phyloP scores from a whole-genome alignment of 2,888 invertebrate genomes.

The Hetaerina titia region DNA sequence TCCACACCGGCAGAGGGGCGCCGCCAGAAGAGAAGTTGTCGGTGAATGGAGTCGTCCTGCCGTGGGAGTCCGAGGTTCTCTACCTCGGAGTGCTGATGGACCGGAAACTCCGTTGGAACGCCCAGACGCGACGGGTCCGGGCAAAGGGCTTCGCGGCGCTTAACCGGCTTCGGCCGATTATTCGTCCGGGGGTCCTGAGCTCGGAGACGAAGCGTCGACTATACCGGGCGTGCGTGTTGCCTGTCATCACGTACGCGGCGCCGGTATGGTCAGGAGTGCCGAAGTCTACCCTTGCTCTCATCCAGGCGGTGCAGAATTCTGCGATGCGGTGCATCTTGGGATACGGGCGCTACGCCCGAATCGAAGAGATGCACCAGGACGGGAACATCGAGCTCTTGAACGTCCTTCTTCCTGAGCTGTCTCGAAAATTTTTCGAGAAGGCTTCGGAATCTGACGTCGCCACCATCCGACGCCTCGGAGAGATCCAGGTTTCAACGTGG shows the following conservation, averaged over 20 bases:
- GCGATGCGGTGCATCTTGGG: background rate
- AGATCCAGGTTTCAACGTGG: background rate
- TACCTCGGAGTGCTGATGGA: background rate
- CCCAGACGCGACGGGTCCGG: background rate
- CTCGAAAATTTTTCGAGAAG: background rate
- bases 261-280: background rate
- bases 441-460: background rate
- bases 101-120: background rate
- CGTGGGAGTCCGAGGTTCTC: background rate
- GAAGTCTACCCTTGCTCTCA: background rate
- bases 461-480: background rate
- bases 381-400: background rate
- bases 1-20: background rate
- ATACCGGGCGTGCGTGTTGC: background rate
- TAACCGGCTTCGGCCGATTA: background rate
- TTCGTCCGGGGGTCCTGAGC: background rate
- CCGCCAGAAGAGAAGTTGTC: background rate
- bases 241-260: background rate
- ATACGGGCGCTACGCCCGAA: fast-evolving
- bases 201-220: background rate
- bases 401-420: background rate
- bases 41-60: background rate
- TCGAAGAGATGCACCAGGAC: background rate
- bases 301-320: background rate
- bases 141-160: background rate